Evolutionary conservation across 64 coral and sea anemone species (phyloP).

Genomic region (Platygyra sinensis): DNA sequence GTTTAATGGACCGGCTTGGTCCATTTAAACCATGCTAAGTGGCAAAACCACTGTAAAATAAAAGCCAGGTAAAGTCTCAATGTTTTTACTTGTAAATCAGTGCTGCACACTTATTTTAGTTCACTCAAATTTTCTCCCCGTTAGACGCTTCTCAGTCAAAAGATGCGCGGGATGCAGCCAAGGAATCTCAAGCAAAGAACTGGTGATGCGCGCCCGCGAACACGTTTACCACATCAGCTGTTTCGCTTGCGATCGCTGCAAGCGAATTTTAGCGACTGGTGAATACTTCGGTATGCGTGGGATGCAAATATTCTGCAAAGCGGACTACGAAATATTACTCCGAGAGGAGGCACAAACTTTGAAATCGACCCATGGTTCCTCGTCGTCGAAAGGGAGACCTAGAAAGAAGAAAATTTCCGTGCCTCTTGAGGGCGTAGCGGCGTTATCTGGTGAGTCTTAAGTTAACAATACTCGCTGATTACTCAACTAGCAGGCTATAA

Average conservation of each 20-base stretch:
- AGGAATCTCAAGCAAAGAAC: constrained; percentile 86
- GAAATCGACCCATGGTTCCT: constrained; percentile 29
- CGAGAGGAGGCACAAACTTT: constrained; percentile 71
- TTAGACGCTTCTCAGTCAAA: constrained; percentile 85
- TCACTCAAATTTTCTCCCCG: not conserved
- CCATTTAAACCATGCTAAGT: too few species aligned
- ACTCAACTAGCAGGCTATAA: not conserved
- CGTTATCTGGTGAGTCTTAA: constrained; percentile 66
- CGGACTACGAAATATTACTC: constrained; percentile 84
- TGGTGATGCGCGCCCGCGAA: constrained; percentile 98
- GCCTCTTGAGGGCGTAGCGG: constrained; percentile 60
- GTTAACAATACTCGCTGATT: constrained; percentile 8
- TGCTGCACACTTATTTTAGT: not conserved
- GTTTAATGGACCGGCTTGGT: too few species aligned
- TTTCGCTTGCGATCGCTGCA: constrained; percentile 98
- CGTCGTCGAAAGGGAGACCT: constrained; percentile 68
- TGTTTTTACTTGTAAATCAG: not conserved
- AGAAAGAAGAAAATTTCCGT: constrained; percentile 73
- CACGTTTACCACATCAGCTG: constrained; percentile 93
- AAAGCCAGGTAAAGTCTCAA: not conserved
- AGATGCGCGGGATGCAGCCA: constrained; percentile 84
- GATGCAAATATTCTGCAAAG: constrained; percentile 87
- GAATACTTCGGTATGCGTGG: constrained; percentile 98
- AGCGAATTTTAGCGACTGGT: constrained; percentile 95
- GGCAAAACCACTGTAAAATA: too few species aligned